phyloP scores from a whole-genome alignment of 2,113 vertebrate species.

The Lonchura striata region DNA sequence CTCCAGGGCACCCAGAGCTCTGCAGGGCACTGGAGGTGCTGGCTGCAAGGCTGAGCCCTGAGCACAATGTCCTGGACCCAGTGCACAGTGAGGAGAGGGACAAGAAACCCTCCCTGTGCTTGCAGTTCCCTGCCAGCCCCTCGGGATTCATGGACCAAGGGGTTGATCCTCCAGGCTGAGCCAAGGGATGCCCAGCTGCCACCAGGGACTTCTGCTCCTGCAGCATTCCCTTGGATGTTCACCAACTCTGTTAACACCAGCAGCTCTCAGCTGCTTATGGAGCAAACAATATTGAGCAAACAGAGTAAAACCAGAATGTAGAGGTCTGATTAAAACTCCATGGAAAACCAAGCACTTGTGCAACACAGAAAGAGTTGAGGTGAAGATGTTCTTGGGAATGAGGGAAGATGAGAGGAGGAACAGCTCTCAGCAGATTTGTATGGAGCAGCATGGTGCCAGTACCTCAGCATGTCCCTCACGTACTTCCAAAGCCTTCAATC shows the following conservation, averaged over 20 bases:
- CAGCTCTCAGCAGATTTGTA: neutral
- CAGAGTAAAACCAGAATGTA: neutral
- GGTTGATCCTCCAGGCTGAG: neutral
- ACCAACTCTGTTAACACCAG: accelerated
- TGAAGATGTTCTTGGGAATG: neutral
- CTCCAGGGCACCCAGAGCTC: neutral
- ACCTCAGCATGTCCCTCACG: neutral
- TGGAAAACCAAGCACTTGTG: neutral
- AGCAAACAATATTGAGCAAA: neutral
- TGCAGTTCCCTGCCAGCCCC: neutral
- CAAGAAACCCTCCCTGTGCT: neutral
- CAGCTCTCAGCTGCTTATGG: neutral
- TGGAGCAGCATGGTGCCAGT: neutral
- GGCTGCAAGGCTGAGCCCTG: neutral
- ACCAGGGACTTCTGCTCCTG: neutral
- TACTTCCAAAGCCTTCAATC: neutral
- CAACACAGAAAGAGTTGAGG: neutral
- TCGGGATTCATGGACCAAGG: accelerated
- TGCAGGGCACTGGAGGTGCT: neutral
- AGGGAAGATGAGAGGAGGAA: neutral
- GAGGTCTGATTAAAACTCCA: neutral
- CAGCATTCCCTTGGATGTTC: accelerated
- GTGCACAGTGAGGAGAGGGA: accelerated
- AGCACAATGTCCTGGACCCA: neutral
- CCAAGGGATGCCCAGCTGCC: neutral